Percentiles rank a stretch among this genome's conserved stretches.
phyloP scores from a whole-genome alignment of 2,113 vertebrate species.

The Dissostichus mawsoni region DNA sequence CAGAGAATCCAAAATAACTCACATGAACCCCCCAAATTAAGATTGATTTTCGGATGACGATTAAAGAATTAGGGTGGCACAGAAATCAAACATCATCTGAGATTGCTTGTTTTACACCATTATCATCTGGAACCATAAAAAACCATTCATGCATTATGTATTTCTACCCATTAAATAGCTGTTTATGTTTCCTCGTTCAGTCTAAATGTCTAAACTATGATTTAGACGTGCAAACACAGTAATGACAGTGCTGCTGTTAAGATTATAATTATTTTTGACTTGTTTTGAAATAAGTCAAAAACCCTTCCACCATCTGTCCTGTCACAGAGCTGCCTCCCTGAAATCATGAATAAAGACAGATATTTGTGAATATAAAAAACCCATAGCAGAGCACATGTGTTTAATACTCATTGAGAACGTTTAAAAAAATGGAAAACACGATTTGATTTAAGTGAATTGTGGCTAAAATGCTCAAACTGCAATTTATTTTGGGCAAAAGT shows the following conservation, averaged over 20 bases:
- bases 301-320: slow-evolving; percentile 12
- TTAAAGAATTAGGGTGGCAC: neutral
- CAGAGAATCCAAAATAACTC: neutral
- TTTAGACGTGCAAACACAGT: slow-evolving; percentile 9
- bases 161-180: neutral
- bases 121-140: neutral
- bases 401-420: neutral
- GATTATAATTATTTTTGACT: slow-evolving; percentile 11
- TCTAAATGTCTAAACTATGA: neutral
- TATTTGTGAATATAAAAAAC: slow-evolving; percentile 10
- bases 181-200: neutral
- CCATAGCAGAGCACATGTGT: neutral
- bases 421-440: neutral
- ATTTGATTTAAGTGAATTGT: neutral
- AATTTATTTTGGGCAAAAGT: neutral
- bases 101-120: neutral
- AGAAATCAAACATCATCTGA: neutral
- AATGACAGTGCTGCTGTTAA: neutral
- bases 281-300: slow-evolving; percentile 25
- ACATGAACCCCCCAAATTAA: neutral
- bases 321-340: neutral
- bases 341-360: slow-evolving; percentile 16
- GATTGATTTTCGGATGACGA: neutral
- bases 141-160: neutral
- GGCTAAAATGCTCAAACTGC: neutral